These are phyloP conservation scores for Drosophila infuscata DNA, from an alignment of 2,888 invertebrate species.

Conservation along the genomic window DNA sequence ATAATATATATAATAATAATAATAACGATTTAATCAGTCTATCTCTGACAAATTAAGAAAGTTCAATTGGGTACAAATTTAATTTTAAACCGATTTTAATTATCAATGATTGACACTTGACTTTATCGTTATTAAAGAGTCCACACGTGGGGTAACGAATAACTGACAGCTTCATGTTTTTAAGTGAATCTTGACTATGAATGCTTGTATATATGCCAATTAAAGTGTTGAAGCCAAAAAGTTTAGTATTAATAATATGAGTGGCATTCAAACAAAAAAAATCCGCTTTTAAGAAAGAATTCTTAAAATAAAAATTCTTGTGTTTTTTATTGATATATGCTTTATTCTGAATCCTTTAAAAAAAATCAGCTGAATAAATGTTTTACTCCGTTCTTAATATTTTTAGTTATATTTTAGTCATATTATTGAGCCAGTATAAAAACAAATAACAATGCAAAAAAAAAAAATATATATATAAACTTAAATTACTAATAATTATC, in stretches of 20 bases:
- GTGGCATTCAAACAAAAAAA: too few relatives aligned
- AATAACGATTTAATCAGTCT: conserved; percentile 22
- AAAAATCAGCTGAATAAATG: conserved; percentile 1
- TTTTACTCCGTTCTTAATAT: conserved; percentile 13
- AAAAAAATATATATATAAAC: conserved; percentile 54
- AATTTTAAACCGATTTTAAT: conserved; percentile 23
- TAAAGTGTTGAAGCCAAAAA: too few relatives aligned
- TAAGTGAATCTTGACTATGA: too few relatives aligned
- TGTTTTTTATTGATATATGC: not conserved
- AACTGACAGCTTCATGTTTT: too few relatives aligned
- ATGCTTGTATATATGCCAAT: too few relatives aligned
- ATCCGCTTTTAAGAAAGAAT: too few relatives aligned
- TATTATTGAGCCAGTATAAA: conserved; percentile 73
- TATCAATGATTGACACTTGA: conserved; percentile 34
- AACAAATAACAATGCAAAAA: conserved; percentile 75
- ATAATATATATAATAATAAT: too few relatives aligned
- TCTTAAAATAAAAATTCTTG: not conserved
- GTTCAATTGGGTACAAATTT: conserved; percentile 21
- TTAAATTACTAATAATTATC: conserved; percentile 52
- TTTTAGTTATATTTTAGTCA: conserved; percentile 54
- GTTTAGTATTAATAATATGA: too few relatives aligned
- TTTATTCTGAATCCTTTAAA: not conserved
- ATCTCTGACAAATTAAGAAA: conserved; percentile 15
- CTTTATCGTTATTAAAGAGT: conserved; percentile 23
- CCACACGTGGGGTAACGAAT: too few relatives aligned